Evolutionary conservation across 2,888 invertebrate genomes (phyloP).

Genomic region (Scaptomyza cyrtandrae): DNA sequence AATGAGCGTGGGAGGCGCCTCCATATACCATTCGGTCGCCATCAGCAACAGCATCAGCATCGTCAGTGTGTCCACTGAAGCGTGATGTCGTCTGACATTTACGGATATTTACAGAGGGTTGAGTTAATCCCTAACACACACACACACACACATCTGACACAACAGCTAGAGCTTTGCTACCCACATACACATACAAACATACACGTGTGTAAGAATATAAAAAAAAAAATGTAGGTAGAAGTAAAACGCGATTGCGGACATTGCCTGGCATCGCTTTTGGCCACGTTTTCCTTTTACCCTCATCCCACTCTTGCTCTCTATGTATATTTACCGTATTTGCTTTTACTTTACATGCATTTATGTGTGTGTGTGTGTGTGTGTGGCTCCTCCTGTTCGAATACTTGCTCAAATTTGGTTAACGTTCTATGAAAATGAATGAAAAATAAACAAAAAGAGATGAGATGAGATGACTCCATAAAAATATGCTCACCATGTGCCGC

Average conservation of each 20-base stretch:
- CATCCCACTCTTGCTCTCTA: not conserved
- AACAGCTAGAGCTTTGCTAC: constrained; percentile 29
- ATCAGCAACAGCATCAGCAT: constrained; percentile 23
- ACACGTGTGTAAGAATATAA: constrained; percentile 19
- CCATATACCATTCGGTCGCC: constrained; percentile 47
- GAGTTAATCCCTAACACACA: constrained; percentile 13
- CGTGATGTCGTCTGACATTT: constrained; percentile 81
- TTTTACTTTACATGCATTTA: constrained; percentile 41
- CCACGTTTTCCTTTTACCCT: constrained; percentile 39
- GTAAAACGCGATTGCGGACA: constrained; percentile 69
- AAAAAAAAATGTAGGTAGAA: constrained; percentile 12
- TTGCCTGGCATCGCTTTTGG: constrained; percentile 59
- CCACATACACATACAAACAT: constrained; percentile 13
- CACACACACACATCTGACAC: constrained; percentile 15
- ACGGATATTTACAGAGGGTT: constrained; percentile 65
- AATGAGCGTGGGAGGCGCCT: constrained; percentile 52
- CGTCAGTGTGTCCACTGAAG: constrained; percentile 74
- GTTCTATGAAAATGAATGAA: constrained; percentile 15
- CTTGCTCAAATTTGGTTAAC: constrained; percentile 47
- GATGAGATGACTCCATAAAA: constrained; percentile 47
- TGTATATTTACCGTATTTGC: constrained; percentile 59
- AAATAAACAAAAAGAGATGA: not conserved
- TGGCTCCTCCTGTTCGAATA: constrained; percentile 41
- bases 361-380: constrained; percentile 11
- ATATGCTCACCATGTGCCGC: constrained; percentile 32